Evolutionary conservation across 2,888 invertebrate species (phyloP).

Genomic region (Nebria salina): DNA sequence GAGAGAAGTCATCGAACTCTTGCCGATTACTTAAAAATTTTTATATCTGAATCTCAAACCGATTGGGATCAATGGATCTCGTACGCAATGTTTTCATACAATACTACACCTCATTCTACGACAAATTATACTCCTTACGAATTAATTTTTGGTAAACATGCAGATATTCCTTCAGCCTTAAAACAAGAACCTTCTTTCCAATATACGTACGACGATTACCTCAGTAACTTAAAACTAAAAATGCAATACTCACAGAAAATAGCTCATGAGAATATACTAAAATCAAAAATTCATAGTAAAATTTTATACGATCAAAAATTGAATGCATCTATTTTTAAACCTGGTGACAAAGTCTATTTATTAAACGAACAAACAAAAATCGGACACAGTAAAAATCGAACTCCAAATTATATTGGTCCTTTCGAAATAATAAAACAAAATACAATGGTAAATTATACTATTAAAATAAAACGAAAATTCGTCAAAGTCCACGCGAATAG

Average conservation of each 20-base stretch:
- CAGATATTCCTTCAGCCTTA: conserved; percentile 48
- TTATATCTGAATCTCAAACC: conserved; percentile 50
- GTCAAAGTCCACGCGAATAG: conserved; percentile 44
- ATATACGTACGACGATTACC: conserved; percentile 51
- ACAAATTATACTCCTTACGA: conserved; percentile 50
- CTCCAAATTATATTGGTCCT: conserved; percentile 47
- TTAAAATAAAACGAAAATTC: conserved; percentile 44
- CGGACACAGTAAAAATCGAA: conserved; percentile 37
- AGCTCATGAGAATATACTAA: conserved; percentile 48
- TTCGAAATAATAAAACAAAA: conserved; percentile 33
- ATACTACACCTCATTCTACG: conserved; percentile 50
- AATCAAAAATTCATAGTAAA: conserved; percentile 49
- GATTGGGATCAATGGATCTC: conserved; percentile 55
- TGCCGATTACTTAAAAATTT: conserved; percentile 53
- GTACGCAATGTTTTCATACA: conserved; percentile 51
- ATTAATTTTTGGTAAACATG: conserved; percentile 47
- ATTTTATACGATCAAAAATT: conserved; percentile 47
- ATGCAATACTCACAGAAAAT: conserved; percentile 49
- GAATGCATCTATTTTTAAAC: conserved; percentile 40
- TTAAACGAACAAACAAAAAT: neutral
- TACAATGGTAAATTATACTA: conserved; percentile 22
- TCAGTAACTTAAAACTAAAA: conserved; percentile 46
- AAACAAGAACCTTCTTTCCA: conserved; percentile 49
- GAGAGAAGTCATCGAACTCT: conserved; percentile 54
- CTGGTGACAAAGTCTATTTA: neutral